Evolutionary conservation across 2,797 vertebrate species (phyloP).

Genomic region (Hippocampus kuda): DNA sequence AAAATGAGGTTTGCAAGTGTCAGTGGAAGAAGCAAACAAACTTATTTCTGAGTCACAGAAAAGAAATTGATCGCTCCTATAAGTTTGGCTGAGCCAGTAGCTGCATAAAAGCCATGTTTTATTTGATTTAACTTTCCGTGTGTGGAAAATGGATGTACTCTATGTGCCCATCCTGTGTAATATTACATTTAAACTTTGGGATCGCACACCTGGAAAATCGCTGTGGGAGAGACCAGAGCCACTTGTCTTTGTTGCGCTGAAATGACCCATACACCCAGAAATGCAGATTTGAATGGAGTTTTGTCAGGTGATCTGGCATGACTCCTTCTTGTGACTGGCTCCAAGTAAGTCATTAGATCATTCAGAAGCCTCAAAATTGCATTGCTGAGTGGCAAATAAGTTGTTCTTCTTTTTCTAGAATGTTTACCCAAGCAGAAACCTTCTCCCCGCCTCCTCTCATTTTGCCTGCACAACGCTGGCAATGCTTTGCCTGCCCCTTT

Average conservation of each 20-base stretch:
- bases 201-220: neutral
- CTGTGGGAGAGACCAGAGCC: neutral
- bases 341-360: neutral
- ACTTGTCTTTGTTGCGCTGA: neutral
- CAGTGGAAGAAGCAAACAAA: neutral
- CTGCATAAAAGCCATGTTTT: neutral
- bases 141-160: too few species aligned
- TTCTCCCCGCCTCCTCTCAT: too few species aligned
- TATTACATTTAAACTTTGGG: neutral
- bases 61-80: neutral
- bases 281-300: too few species aligned
- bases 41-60: neutral
- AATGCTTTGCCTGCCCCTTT: too few species aligned
- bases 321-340: neutral
- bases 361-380: neutral
- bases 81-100: neutral
- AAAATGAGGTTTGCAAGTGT: neutral
- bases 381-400: neutral
- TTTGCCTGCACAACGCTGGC: too few species aligned
- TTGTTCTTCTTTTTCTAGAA: too few species aligned
- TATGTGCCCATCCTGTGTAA: neutral
- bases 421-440: too few species aligned
- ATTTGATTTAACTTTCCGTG: too few species aligned
- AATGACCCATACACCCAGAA: neutral
- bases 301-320: neutral